phyloP scores from a whole-genome alignment of 2,888 invertebrate genomes.

The Drosophila birchii region DNA sequence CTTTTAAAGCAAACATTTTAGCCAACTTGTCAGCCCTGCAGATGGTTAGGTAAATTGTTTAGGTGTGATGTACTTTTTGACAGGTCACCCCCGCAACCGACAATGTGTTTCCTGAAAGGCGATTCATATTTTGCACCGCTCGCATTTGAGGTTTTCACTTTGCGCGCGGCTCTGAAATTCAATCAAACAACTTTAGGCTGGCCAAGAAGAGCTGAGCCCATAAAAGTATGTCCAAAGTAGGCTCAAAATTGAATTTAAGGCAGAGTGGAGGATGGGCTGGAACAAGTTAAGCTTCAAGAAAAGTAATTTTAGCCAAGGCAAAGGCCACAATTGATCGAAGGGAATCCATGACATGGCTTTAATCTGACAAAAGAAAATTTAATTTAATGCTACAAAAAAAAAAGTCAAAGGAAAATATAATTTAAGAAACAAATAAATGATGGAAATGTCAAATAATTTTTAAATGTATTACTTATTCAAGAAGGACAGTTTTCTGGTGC shows the following conservation, averaged over 20 bases:
- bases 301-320: slow-evolving; percentile 33
- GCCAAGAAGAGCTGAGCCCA: slow-evolving; percentile 36
- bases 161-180: slow-evolving; percentile 21
- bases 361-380: slow-evolving; percentile 13
- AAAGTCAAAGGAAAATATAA: neutral
- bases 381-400: neutral
- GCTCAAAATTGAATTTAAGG: slow-evolving; percentile 46
- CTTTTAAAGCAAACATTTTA: neutral
- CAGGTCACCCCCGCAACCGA: slow-evolving; percentile 16
- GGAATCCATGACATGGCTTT: slow-evolving; percentile 26
- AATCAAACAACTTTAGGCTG: slow-evolving; percentile 43
- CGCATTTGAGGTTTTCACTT: slow-evolving; percentile 35
- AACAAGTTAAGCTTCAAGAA: slow-evolving; percentile 34
- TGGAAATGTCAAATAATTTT: neutral
- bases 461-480: neutral
- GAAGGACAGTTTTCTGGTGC: neutral
- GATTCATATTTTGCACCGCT: slow-evolving; percentile 36
- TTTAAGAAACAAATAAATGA: neutral
- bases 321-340: slow-evolving; percentile 32
- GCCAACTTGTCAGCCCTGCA: neutral
- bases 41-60: neutral
- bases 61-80: slow-evolving; percentile 16
- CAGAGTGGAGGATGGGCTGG: neutral
- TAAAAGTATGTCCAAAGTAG: slow-evolving; percentile 44
- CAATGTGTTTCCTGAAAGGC: slow-evolving; percentile 29